Conservation (phyloP, 2,888 invertebrate genomes). For the Drosophila putrida region DNA sequence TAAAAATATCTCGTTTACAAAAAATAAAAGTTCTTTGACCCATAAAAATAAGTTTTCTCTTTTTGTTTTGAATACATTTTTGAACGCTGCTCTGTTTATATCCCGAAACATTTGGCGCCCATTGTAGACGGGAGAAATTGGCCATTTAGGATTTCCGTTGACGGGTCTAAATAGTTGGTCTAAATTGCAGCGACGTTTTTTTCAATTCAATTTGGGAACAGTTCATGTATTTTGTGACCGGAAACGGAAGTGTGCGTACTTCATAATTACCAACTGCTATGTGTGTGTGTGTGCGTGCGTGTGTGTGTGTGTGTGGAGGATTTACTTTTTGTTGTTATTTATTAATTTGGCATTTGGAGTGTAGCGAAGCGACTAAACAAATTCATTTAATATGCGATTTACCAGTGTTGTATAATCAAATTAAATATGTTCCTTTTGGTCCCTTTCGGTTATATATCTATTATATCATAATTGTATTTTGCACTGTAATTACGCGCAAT, state of each 20-base stretch:
- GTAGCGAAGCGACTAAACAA: conserved; percentile 28
- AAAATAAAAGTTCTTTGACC: too few species aligned
- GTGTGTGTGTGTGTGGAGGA: not conserved
- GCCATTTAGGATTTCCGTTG: conserved; percentile 5
- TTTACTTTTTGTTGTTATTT: not conserved
- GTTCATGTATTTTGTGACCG: conserved; percentile 9
- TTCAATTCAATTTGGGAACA: conserved; percentile 1
- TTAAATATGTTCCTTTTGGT: conserved; percentile 19
- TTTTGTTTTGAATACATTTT: not conserved
- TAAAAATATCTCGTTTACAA: too few species aligned
- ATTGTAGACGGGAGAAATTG: not conserved
- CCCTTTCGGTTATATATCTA: conserved; percentile 22
- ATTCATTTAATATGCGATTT: conserved; percentile 23
- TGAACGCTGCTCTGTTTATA: not conserved
- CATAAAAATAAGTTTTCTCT: too few species aligned
- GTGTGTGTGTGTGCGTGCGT: not conserved
- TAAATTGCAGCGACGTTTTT: conserved; percentile 5
- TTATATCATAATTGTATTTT: conserved; percentile 54
- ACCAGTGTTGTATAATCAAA: conserved; percentile 28
- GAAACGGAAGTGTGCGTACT: conserved; percentile 48
- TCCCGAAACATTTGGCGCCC: conserved; percentile 2
- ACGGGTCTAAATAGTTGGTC: conserved; percentile 14
- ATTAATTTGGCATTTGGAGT: conserved; percentile 13
- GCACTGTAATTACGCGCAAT: conserved; percentile 52
- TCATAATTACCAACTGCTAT: conserved; percentile 31